Conservation (phyloP, 2,113 vertebrate species). For the Anser brachyrhynchus region DNA sequence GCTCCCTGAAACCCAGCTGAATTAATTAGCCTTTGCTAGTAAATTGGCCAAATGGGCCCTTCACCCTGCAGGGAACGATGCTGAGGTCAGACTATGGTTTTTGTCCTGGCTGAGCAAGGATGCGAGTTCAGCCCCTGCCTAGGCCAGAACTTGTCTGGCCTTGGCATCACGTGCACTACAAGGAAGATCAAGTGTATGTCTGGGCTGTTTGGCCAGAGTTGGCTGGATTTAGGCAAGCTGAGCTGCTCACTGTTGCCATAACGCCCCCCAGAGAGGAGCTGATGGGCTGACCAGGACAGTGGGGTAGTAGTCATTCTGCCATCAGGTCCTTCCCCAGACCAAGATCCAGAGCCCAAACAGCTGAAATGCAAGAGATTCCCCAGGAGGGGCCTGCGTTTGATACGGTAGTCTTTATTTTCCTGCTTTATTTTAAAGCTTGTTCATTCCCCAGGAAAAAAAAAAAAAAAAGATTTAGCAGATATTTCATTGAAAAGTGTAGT, state of each 20-base stretch:
- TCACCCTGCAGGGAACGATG: background rate
- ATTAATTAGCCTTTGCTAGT: background rate
- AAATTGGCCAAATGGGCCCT: background rate
- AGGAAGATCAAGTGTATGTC: background rate
- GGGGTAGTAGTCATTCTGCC: background rate
- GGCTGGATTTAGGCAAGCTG: background rate
- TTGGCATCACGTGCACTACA: background rate
- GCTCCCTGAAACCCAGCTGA: background rate
- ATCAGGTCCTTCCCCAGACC: background rate
- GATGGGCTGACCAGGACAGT: background rate
- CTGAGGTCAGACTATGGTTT: background rate
- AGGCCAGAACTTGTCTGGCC: background rate
- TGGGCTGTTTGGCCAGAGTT: background rate
- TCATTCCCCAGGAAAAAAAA: background rate
- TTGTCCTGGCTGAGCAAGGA: background rate
- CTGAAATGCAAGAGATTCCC: background rate
- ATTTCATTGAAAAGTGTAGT: conserved; percentile 12
- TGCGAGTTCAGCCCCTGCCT: background rate
- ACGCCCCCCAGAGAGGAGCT: background rate
- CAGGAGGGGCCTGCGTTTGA: background rate
- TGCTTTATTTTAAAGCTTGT: conserved; percentile 5
- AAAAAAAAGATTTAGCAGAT: background rate
- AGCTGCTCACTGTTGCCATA: background rate
- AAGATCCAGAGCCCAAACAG: background rate
- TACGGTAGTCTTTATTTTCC: conserved; percentile 18